These are phyloP conservation scores for Micropoecilia bifurca DNA, from an alignment of 2,797 vertebrate genomes.

Conservation along the genomic window DNA sequence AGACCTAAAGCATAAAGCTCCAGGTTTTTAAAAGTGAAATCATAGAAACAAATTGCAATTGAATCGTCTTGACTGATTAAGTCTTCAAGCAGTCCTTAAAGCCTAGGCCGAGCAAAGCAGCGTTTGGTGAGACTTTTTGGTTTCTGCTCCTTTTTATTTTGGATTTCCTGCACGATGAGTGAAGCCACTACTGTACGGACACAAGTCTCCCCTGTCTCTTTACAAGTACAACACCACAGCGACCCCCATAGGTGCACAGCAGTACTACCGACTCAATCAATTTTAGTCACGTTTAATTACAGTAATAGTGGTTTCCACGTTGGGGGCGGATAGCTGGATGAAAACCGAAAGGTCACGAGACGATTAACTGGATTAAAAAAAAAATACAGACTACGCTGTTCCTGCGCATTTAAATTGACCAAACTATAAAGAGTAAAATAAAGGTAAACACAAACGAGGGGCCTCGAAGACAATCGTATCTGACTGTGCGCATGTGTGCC, in stretches of 20 bases:
- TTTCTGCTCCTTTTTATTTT: conserved; percentile 43
- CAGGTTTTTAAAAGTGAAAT: conserved; percentile 6
- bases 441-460: no score
- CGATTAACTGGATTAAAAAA: conserved; percentile 13
- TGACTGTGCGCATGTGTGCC: neutral
- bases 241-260: conserved; percentile 56
- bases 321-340: conserved; percentile 5
- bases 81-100: conserved; percentile 40
- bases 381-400: neutral
- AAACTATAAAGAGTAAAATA: neutral
- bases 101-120: conserved; percentile 56
- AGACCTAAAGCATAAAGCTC: conserved; percentile 19
- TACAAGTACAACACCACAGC: conserved; percentile 64
- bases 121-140: conserved; percentile 35
- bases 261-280: conserved; percentile 8
- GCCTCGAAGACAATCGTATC: neutral
- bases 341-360: conserved; percentile 22
- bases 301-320: conserved; percentile 16
- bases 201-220: conserved; percentile 29
- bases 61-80: conserved; percentile 24
- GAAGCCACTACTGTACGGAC: conserved; percentile 46
- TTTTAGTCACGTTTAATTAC: conserved; percentile 34
- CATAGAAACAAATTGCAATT: conserved; percentile 47
- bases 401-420: neutral
- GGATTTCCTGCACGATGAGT: conserved; percentile 56